phyloP scores from a whole-genome alignment of 2,888 invertebrate genomes.

The Ectobius pallidus region DNA sequence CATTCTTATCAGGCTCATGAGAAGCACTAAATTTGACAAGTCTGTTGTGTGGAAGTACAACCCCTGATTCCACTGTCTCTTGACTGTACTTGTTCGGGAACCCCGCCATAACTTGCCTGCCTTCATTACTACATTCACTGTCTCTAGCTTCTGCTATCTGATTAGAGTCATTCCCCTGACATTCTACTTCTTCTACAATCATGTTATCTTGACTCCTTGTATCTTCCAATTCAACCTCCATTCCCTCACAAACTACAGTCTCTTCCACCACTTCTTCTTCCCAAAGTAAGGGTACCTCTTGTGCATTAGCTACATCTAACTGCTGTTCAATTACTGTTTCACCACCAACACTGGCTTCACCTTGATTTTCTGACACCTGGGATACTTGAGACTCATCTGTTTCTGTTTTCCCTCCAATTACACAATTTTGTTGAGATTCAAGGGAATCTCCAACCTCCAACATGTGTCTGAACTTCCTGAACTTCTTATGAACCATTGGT shows the following conservation, averaged over 20 bases:
- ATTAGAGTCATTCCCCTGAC: constrained; percentile 32
- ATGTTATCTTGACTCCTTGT: constrained; percentile 32
- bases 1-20: not conserved
- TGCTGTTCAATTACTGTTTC: constrained; percentile 16
- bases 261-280: constrained; percentile 53
- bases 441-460: constrained; percentile 1
- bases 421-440: constrained; percentile 53
- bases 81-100: constrained; percentile 6
- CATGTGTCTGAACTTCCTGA: constrained; percentile 22
- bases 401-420: constrained; percentile 56
- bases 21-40: constrained; percentile 10
- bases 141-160: constrained; percentile 24
- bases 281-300: constrained; percentile 46
- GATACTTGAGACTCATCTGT: constrained; percentile 44
- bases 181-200: constrained; percentile 46
- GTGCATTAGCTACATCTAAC: constrained; percentile 30
- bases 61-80: constrained; percentile 21
- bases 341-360: constrained; percentile 38
- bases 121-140: constrained; percentile 24
- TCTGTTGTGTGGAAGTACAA: not conserved
- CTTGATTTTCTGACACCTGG: constrained; percentile 40
- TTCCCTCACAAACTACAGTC: constrained; percentile 53
- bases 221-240: constrained; percentile 51
- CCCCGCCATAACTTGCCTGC: constrained; percentile 33
- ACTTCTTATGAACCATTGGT: constrained; percentile 18